Base-by-base conservation (phyloP, 1,140 invertebrate species). In the Platyscapa corneri region DNA sequence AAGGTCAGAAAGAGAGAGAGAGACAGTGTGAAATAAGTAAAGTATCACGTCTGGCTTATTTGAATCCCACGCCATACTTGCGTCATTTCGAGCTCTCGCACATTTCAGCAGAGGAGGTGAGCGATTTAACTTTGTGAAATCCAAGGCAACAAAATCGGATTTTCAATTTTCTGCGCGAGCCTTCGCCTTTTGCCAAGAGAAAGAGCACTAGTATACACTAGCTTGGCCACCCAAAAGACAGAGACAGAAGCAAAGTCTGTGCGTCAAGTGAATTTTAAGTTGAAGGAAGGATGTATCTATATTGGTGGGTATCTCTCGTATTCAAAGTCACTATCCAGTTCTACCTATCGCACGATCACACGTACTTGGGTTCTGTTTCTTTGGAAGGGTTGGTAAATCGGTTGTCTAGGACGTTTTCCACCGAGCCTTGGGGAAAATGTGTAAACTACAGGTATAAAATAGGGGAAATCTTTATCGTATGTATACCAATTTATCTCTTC, bases 91-190 rank as follows among this genome's bases (percentile, higher is more conserved):
- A 65, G 56, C 34, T 10, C 64, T 30, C 16, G 20, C n/a, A 39
- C 67, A 37, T 74, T 74, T 74, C 30, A 74, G 27, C 39, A 56
- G 56, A 34, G 23, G 60, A 37, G 27, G 46, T 74, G 70, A 56
- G 67, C 53, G 85, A 88, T 87, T 88, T 86, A 87, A 88, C 77
- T 78, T 86, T 18, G 37, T 39, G 32, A 87, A 89, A 90, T 89
- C 88, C 77, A 75, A 74, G 65, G 77, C 87, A 49, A 56, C 37
- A 70, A 88, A 89, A 90, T 91, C 88, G 87, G 88, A 88, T 91
- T 92, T 91, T 88, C 88, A 90, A 90, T 92, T 90, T 90, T 84
- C 87, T 86, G 56, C 72, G 60, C 23, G 72, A 23, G 32, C 74
- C 65, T 65, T 86, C 67, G 60, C 80, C 79, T 74, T 77, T 34